phyloP scores from a whole-genome alignment of 2,888 invertebrate genomes.

The Leptinotarsa tumamoca region DNA sequence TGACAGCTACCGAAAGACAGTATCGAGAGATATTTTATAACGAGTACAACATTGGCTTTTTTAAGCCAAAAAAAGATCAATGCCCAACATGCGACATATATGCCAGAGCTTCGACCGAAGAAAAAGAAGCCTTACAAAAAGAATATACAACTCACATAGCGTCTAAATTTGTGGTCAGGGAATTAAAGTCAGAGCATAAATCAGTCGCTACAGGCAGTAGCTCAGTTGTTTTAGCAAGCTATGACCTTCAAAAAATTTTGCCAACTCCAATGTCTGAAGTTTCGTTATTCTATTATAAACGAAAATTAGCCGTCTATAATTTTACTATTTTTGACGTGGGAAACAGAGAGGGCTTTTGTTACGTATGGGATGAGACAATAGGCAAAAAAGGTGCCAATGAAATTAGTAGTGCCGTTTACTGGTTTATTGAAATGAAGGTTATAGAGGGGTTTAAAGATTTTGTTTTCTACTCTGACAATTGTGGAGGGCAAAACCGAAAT shows the following conservation, averaged over 20 bases:
- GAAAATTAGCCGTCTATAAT: not conserved
- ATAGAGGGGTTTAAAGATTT: conserved; percentile 2
- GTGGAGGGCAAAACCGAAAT: conserved; percentile 10
- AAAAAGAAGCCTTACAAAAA: not conserved
- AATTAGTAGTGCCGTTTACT: not conserved
- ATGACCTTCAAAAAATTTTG: not conserved
- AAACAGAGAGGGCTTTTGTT: not conserved
- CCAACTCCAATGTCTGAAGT: conserved; percentile 3
- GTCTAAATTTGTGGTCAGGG: not conserved
- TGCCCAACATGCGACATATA: conserved; percentile 15
- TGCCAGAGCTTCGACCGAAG: conserved; percentile 4
- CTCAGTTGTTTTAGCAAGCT: not conserved
- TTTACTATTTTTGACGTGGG: not conserved
- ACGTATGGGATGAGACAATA: conserved; percentile 1
- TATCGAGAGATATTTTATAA: conserved; percentile 15
- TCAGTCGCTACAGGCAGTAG: not conserved
- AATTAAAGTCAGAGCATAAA: not conserved
- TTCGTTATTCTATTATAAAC: not conserved
- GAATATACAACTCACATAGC: not conserved
- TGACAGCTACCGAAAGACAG: conserved; percentile 5
- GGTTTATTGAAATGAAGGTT: not conserved
- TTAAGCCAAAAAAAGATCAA: conserved; percentile 14
- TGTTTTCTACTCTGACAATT: conserved; percentile 5
- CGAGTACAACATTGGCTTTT: conserved; percentile 14
- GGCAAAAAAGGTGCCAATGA: conserved; percentile 1